A percentile compares a stretch with the other conserved stretches of the same genome.
These are phyloP conservation scores for Scytalopus superciliaris DNA, from an alignment of 2,113 vertebrate species.

Conservation along the genomic window DNA sequence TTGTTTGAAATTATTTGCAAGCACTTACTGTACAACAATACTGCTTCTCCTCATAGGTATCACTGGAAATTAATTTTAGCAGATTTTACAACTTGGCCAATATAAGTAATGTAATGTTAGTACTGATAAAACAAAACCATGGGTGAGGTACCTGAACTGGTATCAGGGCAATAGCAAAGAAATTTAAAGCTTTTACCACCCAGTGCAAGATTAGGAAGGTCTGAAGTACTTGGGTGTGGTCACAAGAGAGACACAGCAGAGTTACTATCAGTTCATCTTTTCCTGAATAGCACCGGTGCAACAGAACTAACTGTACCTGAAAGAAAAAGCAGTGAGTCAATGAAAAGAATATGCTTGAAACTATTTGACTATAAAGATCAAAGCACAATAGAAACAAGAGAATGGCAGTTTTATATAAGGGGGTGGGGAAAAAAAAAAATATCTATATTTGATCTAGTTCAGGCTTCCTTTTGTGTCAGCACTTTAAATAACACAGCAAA, in stretches of 20 bases:
- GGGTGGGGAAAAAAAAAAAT: not conserved
- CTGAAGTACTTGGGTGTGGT: not conserved
- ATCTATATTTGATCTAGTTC: conserved; percentile 55
- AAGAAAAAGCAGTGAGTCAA: not conserved
- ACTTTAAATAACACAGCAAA: conserved; percentile 62
- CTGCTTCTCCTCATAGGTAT: not conserved
- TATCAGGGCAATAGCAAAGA: not conserved
- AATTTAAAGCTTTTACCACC: not conserved
- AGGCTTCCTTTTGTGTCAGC: conserved; percentile 43
- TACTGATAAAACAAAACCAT: not conserved
- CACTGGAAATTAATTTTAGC: not conserved
- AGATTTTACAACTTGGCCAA: not conserved
- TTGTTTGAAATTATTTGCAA: not conserved
- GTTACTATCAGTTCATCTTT: not conserved
- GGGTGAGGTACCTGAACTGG: not conserved
- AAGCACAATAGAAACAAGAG: conserved; percentile 21
- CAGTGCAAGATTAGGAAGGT: not conserved
- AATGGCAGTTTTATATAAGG: not conserved
- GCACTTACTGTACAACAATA: not conserved
- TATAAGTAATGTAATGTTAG: not conserved
- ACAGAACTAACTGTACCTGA: not conserved
- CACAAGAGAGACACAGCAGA: not conserved
- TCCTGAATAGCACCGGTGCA: not conserved
- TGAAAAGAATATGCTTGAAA: conserved; percentile 11
- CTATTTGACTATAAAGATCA: conserved; percentile 6